These are phyloP conservation scores for Trichosurus vulpecula DNA, from an alignment of 2,797 vertebrate genomes.

Conservation along the genomic window DNA sequence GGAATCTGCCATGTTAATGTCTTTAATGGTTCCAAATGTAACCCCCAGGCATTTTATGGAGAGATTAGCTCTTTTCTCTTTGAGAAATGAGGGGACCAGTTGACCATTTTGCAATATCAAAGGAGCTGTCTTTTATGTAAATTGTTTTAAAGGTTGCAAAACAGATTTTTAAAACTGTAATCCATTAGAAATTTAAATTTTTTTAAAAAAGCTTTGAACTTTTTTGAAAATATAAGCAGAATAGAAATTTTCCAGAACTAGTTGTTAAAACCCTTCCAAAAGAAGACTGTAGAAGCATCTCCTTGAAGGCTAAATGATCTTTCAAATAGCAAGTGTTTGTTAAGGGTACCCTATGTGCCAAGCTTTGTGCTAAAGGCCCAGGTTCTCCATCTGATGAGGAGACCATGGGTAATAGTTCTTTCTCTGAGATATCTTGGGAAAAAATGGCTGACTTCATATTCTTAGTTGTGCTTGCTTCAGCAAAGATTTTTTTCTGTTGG, in stretches of 20 bases:
- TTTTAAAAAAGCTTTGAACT: neutral
- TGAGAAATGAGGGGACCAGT: neutral
- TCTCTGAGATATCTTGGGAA: neutral
- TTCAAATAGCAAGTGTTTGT: neutral
- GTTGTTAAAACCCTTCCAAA: neutral
- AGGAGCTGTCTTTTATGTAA: neutral
- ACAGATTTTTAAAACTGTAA: neutral
- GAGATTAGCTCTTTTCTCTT: neutral
- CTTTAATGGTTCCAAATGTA: neutral
- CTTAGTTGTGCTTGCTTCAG: neutral
- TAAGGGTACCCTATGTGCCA: neutral
- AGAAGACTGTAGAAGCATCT: neutral
- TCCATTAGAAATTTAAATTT: neutral
- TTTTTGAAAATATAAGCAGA: neutral
- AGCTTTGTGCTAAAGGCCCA: neutral
- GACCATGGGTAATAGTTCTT: neutral
- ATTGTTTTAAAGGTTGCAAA: neutral
- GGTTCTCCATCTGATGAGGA: neutral
- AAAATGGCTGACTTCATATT: neutral
- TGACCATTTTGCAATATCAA: neutral
- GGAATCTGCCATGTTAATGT: no score
- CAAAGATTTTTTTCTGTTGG: neutral
- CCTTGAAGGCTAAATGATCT: neutral
- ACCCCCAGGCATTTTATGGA: neutral
- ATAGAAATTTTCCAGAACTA: neutral